A percentile compares a stretch with the other conserved stretches of the same genome.
phyloP scores from a whole-genome alignment of 2,797 vertebrate genomes.

The Holocentrus rufus region DNA sequence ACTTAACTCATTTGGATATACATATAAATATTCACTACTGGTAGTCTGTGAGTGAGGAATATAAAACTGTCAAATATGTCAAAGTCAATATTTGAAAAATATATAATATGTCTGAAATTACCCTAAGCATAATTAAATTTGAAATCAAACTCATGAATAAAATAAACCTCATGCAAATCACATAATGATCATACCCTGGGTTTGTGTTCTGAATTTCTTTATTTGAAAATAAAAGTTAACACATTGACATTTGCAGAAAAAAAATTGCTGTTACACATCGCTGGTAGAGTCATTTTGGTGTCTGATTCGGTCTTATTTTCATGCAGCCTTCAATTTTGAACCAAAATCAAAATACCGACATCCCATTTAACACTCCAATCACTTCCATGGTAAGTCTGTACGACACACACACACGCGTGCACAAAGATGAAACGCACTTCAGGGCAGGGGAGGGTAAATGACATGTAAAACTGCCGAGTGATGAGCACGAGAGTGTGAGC shows the following conservation, averaged over 20 bases:
- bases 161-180: conserved; percentile 9
- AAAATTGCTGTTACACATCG: not conserved
- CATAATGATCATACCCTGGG: not conserved
- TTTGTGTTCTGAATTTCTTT: too few relatives aligned
- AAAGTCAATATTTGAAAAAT: too few relatives aligned
- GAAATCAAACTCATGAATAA: conserved; percentile 28
- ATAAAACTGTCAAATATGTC: too few relatives aligned
- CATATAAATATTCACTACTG: too few relatives aligned
- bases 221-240: too few relatives aligned
- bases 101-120: conserved; percentile 19
- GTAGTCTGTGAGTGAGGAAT: too few relatives aligned
- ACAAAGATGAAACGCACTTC: not conserved
- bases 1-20: too few relatives aligned
- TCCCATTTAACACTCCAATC: not conserved
- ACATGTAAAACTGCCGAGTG: conserved; percentile 19
- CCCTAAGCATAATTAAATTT: not conserved
- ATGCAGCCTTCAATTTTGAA: not conserved
- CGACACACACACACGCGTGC: not conserved
- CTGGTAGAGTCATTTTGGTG: not conserved
- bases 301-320: not conserved
- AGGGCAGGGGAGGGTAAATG: not conserved
- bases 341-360: not conserved
- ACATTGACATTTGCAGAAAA: too few relatives aligned
- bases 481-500: conserved; percentile 11
- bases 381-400: not conserved